A percentile compares a stretch with the other conserved stretches of the same genome.
These are phyloP conservation scores for Onthophagus taurus DNA, from an alignment of 1,140 invertebrate genomes.

Conservation along the genomic window DNA sequence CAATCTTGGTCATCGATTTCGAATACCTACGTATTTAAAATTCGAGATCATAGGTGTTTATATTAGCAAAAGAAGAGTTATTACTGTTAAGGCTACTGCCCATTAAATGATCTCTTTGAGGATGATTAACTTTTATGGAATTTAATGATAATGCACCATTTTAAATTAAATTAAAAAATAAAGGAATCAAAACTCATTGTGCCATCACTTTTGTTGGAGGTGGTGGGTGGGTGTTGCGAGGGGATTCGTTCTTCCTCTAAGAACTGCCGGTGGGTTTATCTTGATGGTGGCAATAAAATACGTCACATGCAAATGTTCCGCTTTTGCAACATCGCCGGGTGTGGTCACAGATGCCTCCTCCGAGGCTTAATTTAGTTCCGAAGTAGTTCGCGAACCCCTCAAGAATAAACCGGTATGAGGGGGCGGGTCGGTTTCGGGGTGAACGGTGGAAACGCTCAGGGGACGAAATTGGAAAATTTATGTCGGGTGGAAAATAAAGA, in stretches of 20 bases:
- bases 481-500: conserved; percentile 31
- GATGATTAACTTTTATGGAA: too few relatives aligned
- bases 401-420: conserved; percentile 5
- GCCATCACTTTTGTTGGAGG: conserved; percentile 22
- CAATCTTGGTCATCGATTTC: too few relatives aligned
- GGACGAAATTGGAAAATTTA: conserved; percentile 38
- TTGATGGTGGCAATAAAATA: conserved; percentile 38
- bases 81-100: too few relatives aligned
- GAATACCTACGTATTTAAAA: too few relatives aligned
- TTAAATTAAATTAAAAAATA: too few relatives aligned
- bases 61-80: too few relatives aligned
- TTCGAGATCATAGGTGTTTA: too few relatives aligned
- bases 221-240: too few relatives aligned
- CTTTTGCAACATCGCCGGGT: conserved; percentile 31
- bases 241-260: too few relatives aligned
- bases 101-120: too few relatives aligned
- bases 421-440: conserved; percentile 4
- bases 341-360: conserved; percentile 39
- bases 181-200: conserved; percentile 14
- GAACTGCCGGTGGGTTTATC: conserved; percentile 32
- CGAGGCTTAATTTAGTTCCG: conserved; percentile 39
- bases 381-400: conserved; percentile 35
- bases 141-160: too few relatives aligned
- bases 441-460: conserved; percentile 9
- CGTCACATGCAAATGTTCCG: conserved; percentile 38